Base-by-base conservation (phyloP, 2,797 vertebrate genomes). In the Spizella passerina region DNA sequence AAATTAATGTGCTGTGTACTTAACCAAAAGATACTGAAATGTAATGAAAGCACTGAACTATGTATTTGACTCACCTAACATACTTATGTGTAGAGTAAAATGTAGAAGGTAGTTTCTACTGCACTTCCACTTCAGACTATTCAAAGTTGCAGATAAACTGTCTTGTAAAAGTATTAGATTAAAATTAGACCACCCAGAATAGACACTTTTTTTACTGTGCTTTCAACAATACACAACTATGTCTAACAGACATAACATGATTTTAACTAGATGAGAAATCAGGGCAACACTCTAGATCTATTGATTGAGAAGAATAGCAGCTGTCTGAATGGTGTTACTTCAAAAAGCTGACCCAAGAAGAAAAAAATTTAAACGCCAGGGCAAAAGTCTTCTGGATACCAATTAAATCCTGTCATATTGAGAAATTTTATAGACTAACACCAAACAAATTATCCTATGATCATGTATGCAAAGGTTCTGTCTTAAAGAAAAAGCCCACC, bases 251-350 rank as follows among this genome's bases (percentile, higher is more conserved):
- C 41, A 61, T 38, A 60, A 66, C 15, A 55, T 53, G 65, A 72
- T 47, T 94, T 92, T 90, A 94, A 70, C 44, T 55, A 65, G 49
- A 88, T 39, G 21, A 86, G 61, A 77, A 93, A 94, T 91, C 61
- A 69, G 21, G 26, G 22, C 38, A 86, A 56, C 38, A 85, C 39
- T 86, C 47, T 69, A 41, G 66, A 61, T 44, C 52, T 73, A 57
- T 38, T 60, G 68, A 85, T 15, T 55, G 50, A 79, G 34, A 94
- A 80, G 44, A 75, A 82, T 3, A 73, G 43, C 34, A 65, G 34
- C 21, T 82, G 66, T 21, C 71, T 83, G 68, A 71, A 73, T 14
- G 6, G 32, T 34, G 61, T 26, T 82, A 76, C 47, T 83, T 70
- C 44, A 69, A 57, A 76, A 83, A 52, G 21, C 34, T 91, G 50